Percentiles rank a stretch among this genome's conserved stretches.
Conservation (phyloP, 1,140 invertebrate genomes). For the Psix sp. region DNA sequence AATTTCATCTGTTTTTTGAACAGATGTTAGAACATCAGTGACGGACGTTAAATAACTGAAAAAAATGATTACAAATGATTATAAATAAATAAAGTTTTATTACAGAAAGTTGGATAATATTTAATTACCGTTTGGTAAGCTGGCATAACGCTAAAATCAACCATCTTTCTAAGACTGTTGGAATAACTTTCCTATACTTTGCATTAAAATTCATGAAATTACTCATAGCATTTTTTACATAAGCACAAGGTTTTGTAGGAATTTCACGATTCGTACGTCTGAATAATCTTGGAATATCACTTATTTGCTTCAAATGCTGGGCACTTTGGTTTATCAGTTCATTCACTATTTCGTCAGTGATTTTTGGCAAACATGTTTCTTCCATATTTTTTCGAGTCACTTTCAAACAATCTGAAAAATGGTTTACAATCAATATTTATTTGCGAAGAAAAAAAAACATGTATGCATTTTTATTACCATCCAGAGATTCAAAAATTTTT, state of each 20-base stretch:
- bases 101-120: neutral
- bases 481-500: conserved; percentile 61
- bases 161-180: conserved; percentile 77
- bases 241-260: conserved; percentile 86
- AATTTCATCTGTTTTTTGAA: conserved; percentile 96
- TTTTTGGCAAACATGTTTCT: conserved; percentile 74
- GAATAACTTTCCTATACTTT: conserved; percentile 77
- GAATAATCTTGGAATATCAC: conserved; percentile 94
- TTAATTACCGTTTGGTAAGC: conserved; percentile 81
- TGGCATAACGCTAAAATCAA: conserved; percentile 80
- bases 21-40: conserved; percentile 91
- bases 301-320: conserved; percentile 84
- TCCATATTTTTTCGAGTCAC: conserved; percentile 76
- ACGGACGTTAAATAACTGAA: conserved; percentile 88
- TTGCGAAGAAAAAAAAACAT: conserved; percentile 5
- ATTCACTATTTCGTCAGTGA: conserved; percentile 79
- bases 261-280: conserved; percentile 93
- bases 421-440: too few species aligned
- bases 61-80: conserved; percentile 58
- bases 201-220: conserved; percentile 81
- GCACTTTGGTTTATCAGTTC: conserved; percentile 79
- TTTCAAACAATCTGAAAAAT: conserved; percentile 75
- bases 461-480: conserved; percentile 55
- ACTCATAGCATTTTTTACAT: conserved; percentile 84
- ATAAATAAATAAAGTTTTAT: neutral